These are phyloP conservation scores for Pseudanteris insignis DNA, from an alignment of 2,888 invertebrate species.

Conservation along the genomic window DNA sequence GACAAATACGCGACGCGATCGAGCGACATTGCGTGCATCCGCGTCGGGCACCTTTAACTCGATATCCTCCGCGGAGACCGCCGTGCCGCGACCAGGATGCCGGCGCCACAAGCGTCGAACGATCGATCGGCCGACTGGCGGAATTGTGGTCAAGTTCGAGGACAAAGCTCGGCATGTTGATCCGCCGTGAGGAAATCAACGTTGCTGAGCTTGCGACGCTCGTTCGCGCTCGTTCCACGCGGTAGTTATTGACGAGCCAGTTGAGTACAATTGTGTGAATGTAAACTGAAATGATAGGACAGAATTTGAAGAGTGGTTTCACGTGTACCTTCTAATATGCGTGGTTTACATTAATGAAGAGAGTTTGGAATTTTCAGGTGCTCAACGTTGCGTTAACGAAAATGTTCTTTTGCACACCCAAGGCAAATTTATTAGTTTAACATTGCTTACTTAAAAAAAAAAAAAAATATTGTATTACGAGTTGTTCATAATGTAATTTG, in stretches of 20 bases:
- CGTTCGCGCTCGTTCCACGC: background rate
- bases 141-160: conserved; percentile 37
- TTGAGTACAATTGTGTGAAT: background rate
- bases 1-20: conserved; percentile 27
- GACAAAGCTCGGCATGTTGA: conserved; percentile 18
- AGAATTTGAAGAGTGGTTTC: too few species aligned
- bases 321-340: too few species aligned
- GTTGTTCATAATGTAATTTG: too few species aligned
- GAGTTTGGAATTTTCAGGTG: too few species aligned
- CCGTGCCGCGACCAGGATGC: conserved; percentile 1
- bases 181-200: conserved; percentile 11
- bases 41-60: background rate
- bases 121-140: conserved; percentile 20
- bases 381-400: too few species aligned
- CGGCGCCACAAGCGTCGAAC: conserved; percentile 3
- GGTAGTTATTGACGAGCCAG: background rate
- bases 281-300: too few species aligned
- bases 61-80: conserved; percentile 5
- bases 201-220: background rate
- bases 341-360: too few species aligned
- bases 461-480: too few species aligned
- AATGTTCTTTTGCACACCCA: too few species aligned
- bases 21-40: conserved; percentile 19
- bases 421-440: too few species aligned
- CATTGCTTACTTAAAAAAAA: too few species aligned